A percentile compares a stretch with the other conserved stretches of the same genome.
phyloP scores from a whole-genome alignment of 23 tunicate genomes.

The Clavelina lepadiformis region DNA sequence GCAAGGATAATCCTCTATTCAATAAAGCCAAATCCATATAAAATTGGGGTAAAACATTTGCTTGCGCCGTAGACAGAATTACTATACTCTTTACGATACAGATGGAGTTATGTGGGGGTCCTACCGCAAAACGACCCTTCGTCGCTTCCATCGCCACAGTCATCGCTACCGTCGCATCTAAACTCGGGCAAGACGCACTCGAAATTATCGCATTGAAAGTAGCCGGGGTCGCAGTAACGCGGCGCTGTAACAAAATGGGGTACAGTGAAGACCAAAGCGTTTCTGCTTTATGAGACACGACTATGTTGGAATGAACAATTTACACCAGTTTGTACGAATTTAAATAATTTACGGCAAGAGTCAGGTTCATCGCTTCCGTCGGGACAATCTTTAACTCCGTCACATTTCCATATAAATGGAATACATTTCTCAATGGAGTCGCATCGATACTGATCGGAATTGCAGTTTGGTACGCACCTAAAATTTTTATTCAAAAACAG shows the following conservation, averaged over 20 bases:
- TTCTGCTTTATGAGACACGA: no score
- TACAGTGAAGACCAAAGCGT: no score
- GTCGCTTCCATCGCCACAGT: constrained; percentile 77
- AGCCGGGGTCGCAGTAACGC: constrained; percentile 44
- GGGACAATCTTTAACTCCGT: constrained; percentile 80
- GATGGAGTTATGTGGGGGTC: not conserved
- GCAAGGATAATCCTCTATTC: constrained; percentile 62
- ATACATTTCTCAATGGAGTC: constrained; percentile 77
- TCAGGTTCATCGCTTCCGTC: constrained; percentile 97
- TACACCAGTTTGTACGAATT: no score
- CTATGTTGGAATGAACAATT: no score
- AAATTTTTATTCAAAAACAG: no score
- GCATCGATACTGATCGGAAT: constrained; percentile 77
- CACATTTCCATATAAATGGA: constrained; percentile 79
- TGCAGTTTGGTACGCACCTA: constrained; percentile 77
- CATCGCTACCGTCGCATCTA: constrained; percentile 56
- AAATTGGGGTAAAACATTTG: no score
- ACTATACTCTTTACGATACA: not conserved
- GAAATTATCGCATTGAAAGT: constrained; percentile 66
- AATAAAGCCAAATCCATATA: no score
- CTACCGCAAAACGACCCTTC: constrained; percentile 36
- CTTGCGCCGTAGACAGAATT: not conserved
- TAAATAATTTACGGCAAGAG: constrained; percentile 58
- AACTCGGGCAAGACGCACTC: constrained; percentile 54
- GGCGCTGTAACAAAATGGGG: constrained; percentile 56